Conservation (phyloP, 2,888 invertebrate genomes). For the Vesta saturnalis region DNA sequence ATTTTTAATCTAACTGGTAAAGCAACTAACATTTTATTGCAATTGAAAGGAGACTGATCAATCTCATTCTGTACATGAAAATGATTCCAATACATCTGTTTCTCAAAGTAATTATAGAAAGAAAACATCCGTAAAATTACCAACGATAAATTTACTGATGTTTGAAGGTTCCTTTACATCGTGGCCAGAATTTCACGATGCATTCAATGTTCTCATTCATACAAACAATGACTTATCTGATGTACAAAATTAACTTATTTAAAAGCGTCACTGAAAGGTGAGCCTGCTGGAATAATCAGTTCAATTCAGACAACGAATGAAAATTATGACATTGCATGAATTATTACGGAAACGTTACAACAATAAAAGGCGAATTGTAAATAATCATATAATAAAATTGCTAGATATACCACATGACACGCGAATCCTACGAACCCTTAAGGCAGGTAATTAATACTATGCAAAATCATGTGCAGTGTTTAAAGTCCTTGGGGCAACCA, state of each 20-base stretch:
- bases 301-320: conserved; percentile 20
- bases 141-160: neutral
- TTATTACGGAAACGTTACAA: conserved; percentile 28
- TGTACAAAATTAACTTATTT: neutral
- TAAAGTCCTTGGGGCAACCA: conserved; percentile 27
- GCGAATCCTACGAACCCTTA: conserved; percentile 21
- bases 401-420: conserved; percentile 16
- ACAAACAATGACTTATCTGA: neutral
- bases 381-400: conserved; percentile 28
- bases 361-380: conserved; percentile 33
- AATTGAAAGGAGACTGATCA: neutral
- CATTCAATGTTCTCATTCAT: neutral
- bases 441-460: conserved; percentile 18
- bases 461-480: conserved; percentile 29
- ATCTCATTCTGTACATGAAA: neutral
- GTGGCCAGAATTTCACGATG: neutral
- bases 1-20: neutral
- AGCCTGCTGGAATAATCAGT: conserved; percentile 17
- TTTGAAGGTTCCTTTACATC: conserved; percentile 4
- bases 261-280: conserved; percentile 10
- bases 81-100: neutral
- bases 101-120: neutral
- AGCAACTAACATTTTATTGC: neutral
- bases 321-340: conserved; percentile 28
- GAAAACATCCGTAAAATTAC: neutral